Conservation (phyloP, 2,113 vertebrate species). For the Silurus meridionalis region DNA sequence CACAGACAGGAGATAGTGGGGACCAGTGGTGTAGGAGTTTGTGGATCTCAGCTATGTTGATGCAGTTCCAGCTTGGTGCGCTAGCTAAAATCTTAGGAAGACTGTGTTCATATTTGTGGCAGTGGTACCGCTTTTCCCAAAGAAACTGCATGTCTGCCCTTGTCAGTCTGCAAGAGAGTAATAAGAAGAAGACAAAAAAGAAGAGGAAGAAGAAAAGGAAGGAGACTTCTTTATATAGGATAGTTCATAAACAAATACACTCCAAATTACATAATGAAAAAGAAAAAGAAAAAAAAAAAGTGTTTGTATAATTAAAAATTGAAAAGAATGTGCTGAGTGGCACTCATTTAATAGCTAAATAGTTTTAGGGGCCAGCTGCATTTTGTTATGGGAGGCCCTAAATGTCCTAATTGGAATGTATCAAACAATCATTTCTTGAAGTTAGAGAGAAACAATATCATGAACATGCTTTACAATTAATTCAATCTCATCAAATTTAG, state of each 20-base stretch:
- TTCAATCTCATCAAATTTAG: background rate
- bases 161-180: conserved; percentile 76
- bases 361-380: background rate
- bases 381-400: background rate
- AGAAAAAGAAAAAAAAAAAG: no score
- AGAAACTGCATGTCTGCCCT: conserved; percentile 87
- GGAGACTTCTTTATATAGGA: no score
- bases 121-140: conserved; percentile 90
- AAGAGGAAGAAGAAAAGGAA: no score
- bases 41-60: conserved; percentile 87
- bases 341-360: no score
- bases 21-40: conserved; percentile 85
- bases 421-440: background rate
- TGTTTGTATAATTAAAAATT: background rate
- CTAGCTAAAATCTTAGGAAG: conserved; percentile 91
- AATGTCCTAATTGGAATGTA: background rate
- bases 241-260: no score
- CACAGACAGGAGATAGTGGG: conserved; percentile 81
- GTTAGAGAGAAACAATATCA: background rate
- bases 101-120: conserved; percentile 76
- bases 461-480: background rate
- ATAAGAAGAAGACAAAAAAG: conserved; percentile 4
- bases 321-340: no score
- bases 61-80: conserved; percentile 91
- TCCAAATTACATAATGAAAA: no score